Percentiles rank a stretch among this genome's conserved stretches.
phyloP scores from a whole-genome alignment of 2,797 vertebrate species.

The Botia kubotai region DNA sequence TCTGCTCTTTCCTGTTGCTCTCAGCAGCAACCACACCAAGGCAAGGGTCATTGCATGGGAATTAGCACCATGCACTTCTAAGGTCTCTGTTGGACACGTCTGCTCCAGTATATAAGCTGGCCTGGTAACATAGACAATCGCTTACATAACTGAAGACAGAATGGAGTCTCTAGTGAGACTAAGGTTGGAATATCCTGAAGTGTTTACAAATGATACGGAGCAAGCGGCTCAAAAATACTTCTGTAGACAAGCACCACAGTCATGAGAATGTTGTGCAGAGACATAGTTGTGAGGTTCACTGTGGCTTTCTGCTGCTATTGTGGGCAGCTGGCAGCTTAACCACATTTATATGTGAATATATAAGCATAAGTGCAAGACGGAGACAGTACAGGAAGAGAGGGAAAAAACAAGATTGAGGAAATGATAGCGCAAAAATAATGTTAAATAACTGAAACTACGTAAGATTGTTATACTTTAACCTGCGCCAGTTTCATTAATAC shows the following conservation, averaged over 20 bases:
- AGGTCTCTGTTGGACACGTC: neutral
- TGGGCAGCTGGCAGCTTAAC: slow-evolving; percentile 24
- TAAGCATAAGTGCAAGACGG: slow-evolving; percentile 20
- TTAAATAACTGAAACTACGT: neutral
- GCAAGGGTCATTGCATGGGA: slow-evolving; percentile 37
- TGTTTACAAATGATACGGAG: slow-evolving; percentile 13
- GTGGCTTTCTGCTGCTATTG: slow-evolving; percentile 40
- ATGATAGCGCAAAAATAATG: neutral
- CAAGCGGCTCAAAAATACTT: neutral
- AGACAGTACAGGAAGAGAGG: neutral
- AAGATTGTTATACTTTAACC: neutral
- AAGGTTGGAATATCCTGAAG: slow-evolving; percentile 14
- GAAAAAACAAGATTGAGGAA: neutral
- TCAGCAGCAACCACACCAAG: slow-evolving; percentile 31
- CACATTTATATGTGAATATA: neutral
- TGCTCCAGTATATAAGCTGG: neutral
- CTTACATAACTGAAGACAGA: slow-evolving; percentile 19
- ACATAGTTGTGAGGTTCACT: neutral
- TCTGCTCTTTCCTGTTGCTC: slow-evolving; percentile 43
- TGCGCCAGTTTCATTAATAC: neutral
- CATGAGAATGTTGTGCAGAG: neutral
- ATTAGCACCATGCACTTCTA: slow-evolving; percentile 41
- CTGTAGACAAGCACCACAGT: neutral
- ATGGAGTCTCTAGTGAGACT: neutral
- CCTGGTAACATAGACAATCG: slow-evolving; percentile 7